Evolutionary conservation across 2,888 invertebrate species (phyloP), one percentile per base, ranked within the genome.

Genomic region (Parnassius glacialis): DNA sequence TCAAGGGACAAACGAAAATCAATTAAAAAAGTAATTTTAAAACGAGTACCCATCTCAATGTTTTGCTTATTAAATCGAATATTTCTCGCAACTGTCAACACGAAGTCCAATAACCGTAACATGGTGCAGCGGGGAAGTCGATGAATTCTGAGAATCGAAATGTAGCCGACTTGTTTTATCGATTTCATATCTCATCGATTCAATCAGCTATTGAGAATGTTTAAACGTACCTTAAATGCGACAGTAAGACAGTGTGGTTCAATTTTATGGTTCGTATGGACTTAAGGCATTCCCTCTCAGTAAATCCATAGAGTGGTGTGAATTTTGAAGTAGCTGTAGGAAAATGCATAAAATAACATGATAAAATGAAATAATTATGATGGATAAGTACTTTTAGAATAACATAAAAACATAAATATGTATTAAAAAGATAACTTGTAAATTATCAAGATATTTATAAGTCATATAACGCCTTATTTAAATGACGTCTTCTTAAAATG

Each of bases 81-180:
- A 57, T 67, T 72, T 72, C 70, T 65, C 59, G 67, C 66, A 70
- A 71, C 70, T 72, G 72, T 72, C 71, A 72, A 72, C 70, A 68
- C 66, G 42, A 25, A 51, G 51, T 34, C 44, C 13, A 50, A 55
- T 51, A 51, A 51, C 55, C 51, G 60, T 61, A 47, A 51, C 55
- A 61, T 51, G 51, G 55, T 48, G 20, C 59, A 48, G 55, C 42
- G 20, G 41, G 42, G 51, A 48, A 54, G 50, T 50, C 43, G 55
- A 44, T 51, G 20, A 44, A 51, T 61, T 55, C 60, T 51, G 34
- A 61, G 60, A 61, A 61, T 55, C 55, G 51, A 51, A 55, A 55
- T 45, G 44, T 34, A 55, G 44, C 50, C 55, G 54, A 54, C 34
- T 61, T 61, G 43, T 55, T 5, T 61, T 61, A 61, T 61, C 56